These are phyloP conservation scores for Brachionus koreanus DNA, from an alignment of 1,140 invertebrate species.

Conservation along the genomic window DNA sequence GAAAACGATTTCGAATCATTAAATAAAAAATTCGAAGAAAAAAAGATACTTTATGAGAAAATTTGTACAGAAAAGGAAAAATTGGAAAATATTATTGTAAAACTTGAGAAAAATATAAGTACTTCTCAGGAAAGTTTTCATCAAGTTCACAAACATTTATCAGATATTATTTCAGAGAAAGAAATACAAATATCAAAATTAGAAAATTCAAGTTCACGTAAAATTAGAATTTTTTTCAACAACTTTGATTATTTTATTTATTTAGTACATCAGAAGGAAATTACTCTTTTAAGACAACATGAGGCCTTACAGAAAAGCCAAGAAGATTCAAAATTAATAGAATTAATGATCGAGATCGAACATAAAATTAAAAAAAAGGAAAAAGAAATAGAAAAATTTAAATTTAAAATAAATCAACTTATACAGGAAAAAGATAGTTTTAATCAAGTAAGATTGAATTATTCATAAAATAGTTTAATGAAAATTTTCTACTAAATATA, in stretches of 20 bases:
- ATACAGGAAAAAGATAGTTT: background rate
- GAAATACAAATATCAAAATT: background rate
- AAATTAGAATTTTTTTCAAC: background rate
- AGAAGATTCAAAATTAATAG: constrained; percentile 20
- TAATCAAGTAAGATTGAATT: background rate
- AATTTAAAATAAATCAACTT: background rate
- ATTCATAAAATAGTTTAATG: no score
- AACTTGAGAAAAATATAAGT: background rate
- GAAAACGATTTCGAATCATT: background rate
- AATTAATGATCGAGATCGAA: background rate
- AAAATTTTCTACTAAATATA: no score
- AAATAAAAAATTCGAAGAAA: background rate
- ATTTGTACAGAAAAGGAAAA: background rate
- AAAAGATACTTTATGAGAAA: background rate
- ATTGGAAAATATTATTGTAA: background rate
- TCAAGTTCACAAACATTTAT: background rate
- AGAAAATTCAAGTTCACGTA: constrained; percentile 1
- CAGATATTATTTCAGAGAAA: background rate
- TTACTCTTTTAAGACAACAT: background rate
- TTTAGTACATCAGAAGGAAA: constrained; percentile 28
- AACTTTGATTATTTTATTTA: background rate
- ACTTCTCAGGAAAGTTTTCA: background rate
- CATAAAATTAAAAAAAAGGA: constrained; percentile 23
- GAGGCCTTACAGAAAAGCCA: constrained; percentile 25
- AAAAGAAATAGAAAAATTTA: constrained; percentile 8